A percentile compares a stretch with the other conserved stretches of the same genome.
phyloP scores from a whole-genome alignment of 2,113 vertebrate species.

The Malurus alboscapulatus region DNA sequence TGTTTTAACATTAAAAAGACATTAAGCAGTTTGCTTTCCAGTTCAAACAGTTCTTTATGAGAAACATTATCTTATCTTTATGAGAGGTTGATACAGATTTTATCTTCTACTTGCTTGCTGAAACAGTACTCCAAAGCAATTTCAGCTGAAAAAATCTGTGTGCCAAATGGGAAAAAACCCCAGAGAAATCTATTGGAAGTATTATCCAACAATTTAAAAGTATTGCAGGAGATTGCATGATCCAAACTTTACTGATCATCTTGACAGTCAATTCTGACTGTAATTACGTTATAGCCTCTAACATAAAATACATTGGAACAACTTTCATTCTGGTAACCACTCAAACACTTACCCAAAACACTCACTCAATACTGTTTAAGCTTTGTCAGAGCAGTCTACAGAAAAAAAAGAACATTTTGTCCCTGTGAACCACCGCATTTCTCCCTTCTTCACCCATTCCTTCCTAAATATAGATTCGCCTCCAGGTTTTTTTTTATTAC shows the following conservation, averaged over 20 bases:
- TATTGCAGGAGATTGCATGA: not conserved
- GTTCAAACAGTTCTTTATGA: not conserved
- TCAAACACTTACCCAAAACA: not conserved
- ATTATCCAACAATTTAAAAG: not conserved
- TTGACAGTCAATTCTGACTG: not conserved
- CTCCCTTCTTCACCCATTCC: not conserved
- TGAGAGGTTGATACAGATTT: not conserved
- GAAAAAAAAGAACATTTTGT: not conserved
- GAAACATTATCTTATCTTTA: not conserved
- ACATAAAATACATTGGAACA: not conserved
- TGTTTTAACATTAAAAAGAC: not conserved
- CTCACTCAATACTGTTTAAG: not conserved
- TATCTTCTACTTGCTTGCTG: not conserved
- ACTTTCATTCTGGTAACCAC: not conserved
- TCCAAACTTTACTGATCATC: not conserved
- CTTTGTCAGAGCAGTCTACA: not conserved
- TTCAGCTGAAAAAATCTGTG: not conserved
- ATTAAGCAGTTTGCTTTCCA: not conserved
- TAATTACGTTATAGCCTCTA: rapidly evolving
- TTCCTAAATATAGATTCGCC: not conserved
- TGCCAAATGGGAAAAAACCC: no score
- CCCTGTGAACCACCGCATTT: not conserved
- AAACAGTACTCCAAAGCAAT: not conserved
- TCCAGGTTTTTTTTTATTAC: not conserved
- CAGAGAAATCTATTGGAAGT: not conserved